Base-by-base conservation (phyloP, 2,888 invertebrate genomes). In the Spilarctia lutea region DNA sequence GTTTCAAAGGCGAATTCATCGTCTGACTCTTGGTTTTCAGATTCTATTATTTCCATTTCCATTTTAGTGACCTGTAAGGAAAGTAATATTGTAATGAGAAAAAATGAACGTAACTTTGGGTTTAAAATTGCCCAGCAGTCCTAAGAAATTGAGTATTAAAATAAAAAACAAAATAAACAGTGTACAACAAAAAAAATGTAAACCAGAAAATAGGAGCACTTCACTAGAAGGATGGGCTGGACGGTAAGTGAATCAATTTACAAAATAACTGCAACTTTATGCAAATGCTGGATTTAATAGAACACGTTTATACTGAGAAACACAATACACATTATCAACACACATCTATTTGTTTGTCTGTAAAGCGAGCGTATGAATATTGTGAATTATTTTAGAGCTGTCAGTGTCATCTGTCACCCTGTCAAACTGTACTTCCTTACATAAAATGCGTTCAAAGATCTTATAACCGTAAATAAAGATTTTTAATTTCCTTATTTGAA, bases 1-100 rank as follows among this genome's bases (percentile, higher is more conserved):
- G 98, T 98, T 94, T 99, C 99, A 90, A 99, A 99, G 82, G 97
- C 98, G 93, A 98, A 99, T 82, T 94, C 94, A 56, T 91, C 89
- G 75, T 93, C 92, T 2, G 90, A 88, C 33, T 93, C 93, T 52
- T 87, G 86, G 76, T 85, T 88, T 73, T 91, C 91, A 65, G 78
- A 80, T 52, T 86, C 85, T 42, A 76, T 68, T 27, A 87, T 85
- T 48, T 94, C 93, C 89, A 92, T 91, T 39, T 94, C 93, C 90
- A 93, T 91, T 45, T 93, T 93, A 89, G 92, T 91, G 42, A 65
- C 83, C 48, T 68, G 68, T 68, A 68, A 68, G 24, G 11, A 68
- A 56, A 71, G 11, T n/a, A 63, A 7, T 16, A 11, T 63, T 52
- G 39, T 7, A 13, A 63, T 39, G 4, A 42, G 3, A 42, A 4